phyloP scores from a whole-genome alignment of 2,888 invertebrate genomes.

The Drosophila vallismaia region DNA sequence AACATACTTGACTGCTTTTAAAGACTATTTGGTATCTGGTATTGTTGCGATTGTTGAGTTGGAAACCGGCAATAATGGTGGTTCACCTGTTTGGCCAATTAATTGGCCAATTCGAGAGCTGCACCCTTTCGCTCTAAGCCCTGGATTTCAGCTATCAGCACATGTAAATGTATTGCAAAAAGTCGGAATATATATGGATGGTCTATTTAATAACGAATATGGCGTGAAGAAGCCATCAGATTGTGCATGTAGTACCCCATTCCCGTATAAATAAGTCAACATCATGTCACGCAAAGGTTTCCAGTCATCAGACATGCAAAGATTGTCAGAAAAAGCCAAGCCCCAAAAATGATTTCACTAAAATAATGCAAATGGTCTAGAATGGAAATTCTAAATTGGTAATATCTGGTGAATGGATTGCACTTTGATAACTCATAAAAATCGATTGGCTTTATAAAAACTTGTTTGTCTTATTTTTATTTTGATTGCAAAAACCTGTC shows the following conservation, averaged over 20 bases:
- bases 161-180: constrained; percentile 49
- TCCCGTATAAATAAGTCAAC: constrained; percentile 9
- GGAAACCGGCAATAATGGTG: not conserved
- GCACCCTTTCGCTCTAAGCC: constrained; percentile 21
- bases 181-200: constrained; percentile 42
- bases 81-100: constrained; percentile 38
- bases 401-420: not conserved
- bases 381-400: not conserved
- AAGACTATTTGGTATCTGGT: constrained; percentile 2
- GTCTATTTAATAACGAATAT: constrained; percentile 37
- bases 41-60: not conserved
- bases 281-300: constrained; percentile 44
- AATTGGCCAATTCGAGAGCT: constrained; percentile 50
- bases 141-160: constrained; percentile 40
- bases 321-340: constrained; percentile 12
- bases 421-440: too few species aligned
- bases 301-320: constrained; percentile 28
- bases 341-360: constrained; percentile 6
- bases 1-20: constrained; percentile 18
- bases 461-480: not conserved
- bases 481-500: not conserved
- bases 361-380: not conserved
- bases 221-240: constrained; percentile 14
- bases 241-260: constrained; percentile 2
- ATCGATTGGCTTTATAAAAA: not conserved